Conservation (phyloP, 2,888 invertebrate species). For the Eurois occulta region DNA sequence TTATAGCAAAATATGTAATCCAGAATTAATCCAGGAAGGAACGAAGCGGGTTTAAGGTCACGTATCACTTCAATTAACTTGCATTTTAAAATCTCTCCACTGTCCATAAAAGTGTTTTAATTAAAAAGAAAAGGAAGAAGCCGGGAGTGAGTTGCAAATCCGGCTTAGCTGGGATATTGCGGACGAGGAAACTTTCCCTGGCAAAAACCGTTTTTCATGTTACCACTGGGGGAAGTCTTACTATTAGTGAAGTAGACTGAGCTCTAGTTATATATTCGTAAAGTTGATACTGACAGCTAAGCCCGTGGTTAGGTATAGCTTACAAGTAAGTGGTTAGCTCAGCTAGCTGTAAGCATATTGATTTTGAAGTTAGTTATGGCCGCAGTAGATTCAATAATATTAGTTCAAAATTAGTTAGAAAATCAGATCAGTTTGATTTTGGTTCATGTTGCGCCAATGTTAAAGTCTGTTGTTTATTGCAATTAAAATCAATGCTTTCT, state of each 20-base stretch:
- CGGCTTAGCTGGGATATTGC: slow-evolving; percentile 84
- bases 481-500: background rate
- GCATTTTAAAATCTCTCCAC: slow-evolving; percentile 76
- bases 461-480: background rate
- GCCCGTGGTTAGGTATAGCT: slow-evolving; percentile 15
- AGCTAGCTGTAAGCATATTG: slow-evolving; percentile 5
- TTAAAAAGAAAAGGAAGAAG: slow-evolving; percentile 84
- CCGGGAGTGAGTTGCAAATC: slow-evolving; percentile 86
- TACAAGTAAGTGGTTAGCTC: slow-evolving; percentile 1
- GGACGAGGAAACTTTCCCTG: slow-evolving; percentile 80
- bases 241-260: slow-evolving; percentile 60
- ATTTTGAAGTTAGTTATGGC: background rate
- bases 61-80: slow-evolving; percentile 73
- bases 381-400: background rate
- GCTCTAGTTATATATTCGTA: slow-evolving; percentile 39
- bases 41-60: slow-evolving; percentile 62
- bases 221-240: slow-evolving; percentile 68
- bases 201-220: slow-evolving; percentile 82
- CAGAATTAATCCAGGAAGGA: slow-evolving; percentile 61
- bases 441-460: background rate
- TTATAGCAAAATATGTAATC: slow-evolving; percentile 61
- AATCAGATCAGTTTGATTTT: background rate
- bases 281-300: slow-evolving; percentile 28
- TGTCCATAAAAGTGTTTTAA: slow-evolving; percentile 85
- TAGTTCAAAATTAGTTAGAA: background rate